Base-by-base conservation (phyloP, 2,113 vertebrate species). In the Xyrauchen texanus region DNA sequence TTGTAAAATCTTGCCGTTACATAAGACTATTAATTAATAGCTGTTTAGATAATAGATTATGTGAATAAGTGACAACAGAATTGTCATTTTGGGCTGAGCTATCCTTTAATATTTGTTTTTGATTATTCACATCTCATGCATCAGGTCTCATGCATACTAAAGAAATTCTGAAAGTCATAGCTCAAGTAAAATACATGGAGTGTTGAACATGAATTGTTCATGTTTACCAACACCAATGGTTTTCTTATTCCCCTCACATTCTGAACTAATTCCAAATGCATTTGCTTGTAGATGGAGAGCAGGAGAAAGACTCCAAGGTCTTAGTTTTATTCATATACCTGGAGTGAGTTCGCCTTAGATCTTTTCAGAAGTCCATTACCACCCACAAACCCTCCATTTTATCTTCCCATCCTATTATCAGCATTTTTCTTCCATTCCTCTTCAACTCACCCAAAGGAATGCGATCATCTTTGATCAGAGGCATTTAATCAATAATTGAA, bases 401-500 rank as follows among this genome's bases (percentile, higher is more conserved):
- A n/a, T 4, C 57, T 21, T 73, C 13, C 44, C 3, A 4, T 47
- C n/a, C 16, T 61, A 9, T 2, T 61, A 13, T 15, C 55, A 46
- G 21, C 21, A 34, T 34, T 60, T 44, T 42, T 11, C 57, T 73
- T 61, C n/a, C 5, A 6, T 7, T n/a, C 13, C 7, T 61, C 42
- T 3, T 34, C 7, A n/a, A 49, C 46, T 21, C 47, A 13, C n/a
- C 57, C 45, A 47, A 47, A 73, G 44, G 42, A 55, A 46, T 9
- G 8, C 34, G 0, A 6, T 0, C 34, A 3, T 9, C 45, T 73
- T 61, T 73, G 68, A 71, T 71, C 66, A 16, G 53, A 72, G 13
- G 55, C 21, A 57, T 70, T 42, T 57, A 51, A 55, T 70, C 21
- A 70, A 70, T 57, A 12, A 70, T 70, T 55, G 11, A 55, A 42